Base-by-base conservation (phyloP, 2,888 invertebrate genomes). In the Stegophylla sp. region DNA sequence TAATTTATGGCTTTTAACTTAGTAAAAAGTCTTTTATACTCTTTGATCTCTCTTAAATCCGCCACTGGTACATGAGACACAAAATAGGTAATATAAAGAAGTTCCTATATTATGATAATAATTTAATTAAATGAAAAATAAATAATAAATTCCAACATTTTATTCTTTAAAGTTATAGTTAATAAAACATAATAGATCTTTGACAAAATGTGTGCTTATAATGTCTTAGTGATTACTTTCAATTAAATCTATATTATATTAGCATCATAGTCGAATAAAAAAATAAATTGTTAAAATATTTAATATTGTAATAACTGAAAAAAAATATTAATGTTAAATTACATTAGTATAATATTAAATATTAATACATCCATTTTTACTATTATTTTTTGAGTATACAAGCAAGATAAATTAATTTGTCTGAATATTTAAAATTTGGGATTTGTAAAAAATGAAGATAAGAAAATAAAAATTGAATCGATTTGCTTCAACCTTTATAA, bases 361-460 rank as follows among this genome's bases (percentile, higher is more conserved):
- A 28, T 61, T 26, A 51, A 15, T 23, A 66, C 20, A 23, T 28
- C 28, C 26, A 26, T 26, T 53, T 51, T 41, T 5, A 61, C 1
- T n/a, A 28, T n/a, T 34, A 45, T 61, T 34, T 12, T 17, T 26
- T 10, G 12, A 10, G 20, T 13, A 41, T 0, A 10, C 17, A 17
- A 26, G 20, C 63, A 23, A 61, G 51, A 63, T 41, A 64, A 17
- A n/a, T 53, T n/a, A n/a, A 51, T 7, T 53, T n/a, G 53, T 3
- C 4, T 20, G 10, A 51, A 23, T 15, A 17, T 17, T 12, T n/a
- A 61, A 7, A 64, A 17, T 20, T 41, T 17, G 13, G 66, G 43
- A 53, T 75, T 51, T 64, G 64, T 66, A 53, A 66, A 66, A 53
- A 41, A 64, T 66, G 1, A 53, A 66, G 64, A 66, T 53, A 66